Conservation (phyloP, 2,797 vertebrate genomes). For the Pipistrellus pipistrellus region DNA sequence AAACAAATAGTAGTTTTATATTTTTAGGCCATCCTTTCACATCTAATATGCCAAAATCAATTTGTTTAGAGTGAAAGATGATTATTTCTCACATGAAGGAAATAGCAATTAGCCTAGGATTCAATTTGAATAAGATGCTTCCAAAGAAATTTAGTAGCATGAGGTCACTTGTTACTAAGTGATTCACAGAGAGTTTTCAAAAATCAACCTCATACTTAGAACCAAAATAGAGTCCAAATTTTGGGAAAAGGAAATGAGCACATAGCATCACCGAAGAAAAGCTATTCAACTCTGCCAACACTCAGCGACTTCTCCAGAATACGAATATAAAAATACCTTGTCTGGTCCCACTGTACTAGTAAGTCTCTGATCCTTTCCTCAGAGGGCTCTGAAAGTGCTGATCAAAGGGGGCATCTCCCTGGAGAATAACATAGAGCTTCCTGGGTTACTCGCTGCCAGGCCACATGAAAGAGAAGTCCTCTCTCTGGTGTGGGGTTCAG, state of each 20-base stretch:
- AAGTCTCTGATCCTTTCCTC: constrained; percentile 64
- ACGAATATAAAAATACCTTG: constrained; percentile 73
- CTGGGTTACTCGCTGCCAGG: neutral
- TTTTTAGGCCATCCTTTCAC: neutral
- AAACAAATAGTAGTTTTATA: constrained; percentile 32
- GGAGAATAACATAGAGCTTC: constrained; percentile 9
- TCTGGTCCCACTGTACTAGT: neutral
- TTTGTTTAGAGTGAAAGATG: neutral
- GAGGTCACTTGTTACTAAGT: constrained; percentile 54
- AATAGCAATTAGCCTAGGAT: constrained; percentile 15
- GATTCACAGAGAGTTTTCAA: constrained; percentile 60
- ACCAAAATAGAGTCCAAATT: constrained; percentile 70
- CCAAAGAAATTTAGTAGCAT: constrained; percentile 23
- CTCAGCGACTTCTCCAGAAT: constrained; percentile 47
- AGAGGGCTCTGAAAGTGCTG: constrained; percentile 14
- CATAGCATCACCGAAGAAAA: constrained; percentile 67
- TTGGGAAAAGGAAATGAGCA: constrained; percentile 61
- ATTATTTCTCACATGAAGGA: constrained; percentile 24
- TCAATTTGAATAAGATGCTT: constrained; percentile 31
- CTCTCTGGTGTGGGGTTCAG: neutral
- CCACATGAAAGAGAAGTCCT: constrained; percentile 54
- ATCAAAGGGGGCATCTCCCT: constrained; percentile 50
- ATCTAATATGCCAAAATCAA: constrained; percentile 2
- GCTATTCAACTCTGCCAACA: constrained; percentile 62
- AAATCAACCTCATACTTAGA: constrained; percentile 49